Base-by-base conservation (phyloP, 2,797 vertebrate species). In the Sebastes taczanowskii region DNA sequence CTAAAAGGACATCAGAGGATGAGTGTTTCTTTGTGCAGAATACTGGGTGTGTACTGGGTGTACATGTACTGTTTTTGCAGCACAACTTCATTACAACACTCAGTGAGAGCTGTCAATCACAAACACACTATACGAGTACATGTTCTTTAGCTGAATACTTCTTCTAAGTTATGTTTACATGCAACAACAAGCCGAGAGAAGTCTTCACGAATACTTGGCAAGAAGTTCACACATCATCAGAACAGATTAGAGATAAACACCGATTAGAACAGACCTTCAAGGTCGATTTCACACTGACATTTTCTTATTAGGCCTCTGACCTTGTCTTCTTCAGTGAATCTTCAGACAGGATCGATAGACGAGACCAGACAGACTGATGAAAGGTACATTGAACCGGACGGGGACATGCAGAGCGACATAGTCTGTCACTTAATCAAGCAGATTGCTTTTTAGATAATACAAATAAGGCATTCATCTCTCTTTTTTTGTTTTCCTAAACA, bases 301-400 rank as follows among this genome's bases (percentile, higher is more conserved):
- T 90, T 82, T 71, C 72, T 77, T 59, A 67, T 80, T 83, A 77
- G 52, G 66, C 65, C 22, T 72, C 70, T 76, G 80, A 86, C 80
- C 89, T 87, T 79, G 81, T 91, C 87, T 90, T 27, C 56, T 68
- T 75, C 70, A 75, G 52, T 81, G 69, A 86, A 77, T 87, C 74
- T 29, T 75, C 71, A 82, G 81, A 85, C 72, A 67, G 23, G 64
- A 91, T 92, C 84, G 7, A 91, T 91, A 88, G 38, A 85, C 4
- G 3, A 85, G 80, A 77, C 27, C 42, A 82, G 80, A 82, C 81
- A 86, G 65, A 77, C 11, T 46, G 59, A 78, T 27, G 71, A 68
- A 77, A 78, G 73, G 14, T 23, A 34, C 55, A 82, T n/a, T 67
- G 34, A 81, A 63, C 32, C 49, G 38, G 67, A 78, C 38, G 25